Evolutionary conservation across 2,797 vertebrate species (phyloP).

Genomic region (Typhlichthys subterraneus): DNA sequence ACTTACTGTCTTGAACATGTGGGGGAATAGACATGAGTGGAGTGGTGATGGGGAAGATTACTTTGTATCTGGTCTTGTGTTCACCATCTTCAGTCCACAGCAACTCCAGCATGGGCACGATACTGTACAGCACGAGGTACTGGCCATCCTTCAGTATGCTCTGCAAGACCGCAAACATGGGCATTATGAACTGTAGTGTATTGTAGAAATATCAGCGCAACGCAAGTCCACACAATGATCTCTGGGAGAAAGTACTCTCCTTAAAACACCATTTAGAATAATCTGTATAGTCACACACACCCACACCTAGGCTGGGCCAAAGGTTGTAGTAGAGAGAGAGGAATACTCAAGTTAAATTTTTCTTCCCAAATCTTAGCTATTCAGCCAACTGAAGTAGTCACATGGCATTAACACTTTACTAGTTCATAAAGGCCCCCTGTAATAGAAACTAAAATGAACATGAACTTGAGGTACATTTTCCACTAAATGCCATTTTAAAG

Average conservation of each 20-base stretch:
- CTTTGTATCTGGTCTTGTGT: constrained; percentile 71
- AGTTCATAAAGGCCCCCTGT: background rate
- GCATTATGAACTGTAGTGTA: background rate
- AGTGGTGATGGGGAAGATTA: constrained; percentile 61
- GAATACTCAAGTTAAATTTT: too few relatives aligned
- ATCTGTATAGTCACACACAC: too few relatives aligned
- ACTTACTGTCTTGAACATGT: constrained; percentile 62
- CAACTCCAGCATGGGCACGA: constrained; percentile 72
- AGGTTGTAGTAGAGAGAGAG: too few relatives aligned
- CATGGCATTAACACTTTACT: background rate
- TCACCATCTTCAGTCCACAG: constrained; percentile 61
- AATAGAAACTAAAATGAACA: background rate
- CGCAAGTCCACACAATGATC: too few relatives aligned
- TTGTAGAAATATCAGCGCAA: background rate
- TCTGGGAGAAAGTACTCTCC: too few relatives aligned
- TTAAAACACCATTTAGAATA: too few relatives aligned
- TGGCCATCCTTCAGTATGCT: constrained; percentile 49
- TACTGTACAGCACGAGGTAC: constrained; percentile 50
- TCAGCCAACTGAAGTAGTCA: too few relatives aligned
- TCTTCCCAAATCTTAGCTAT: background rate
- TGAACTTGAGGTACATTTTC: too few relatives aligned
- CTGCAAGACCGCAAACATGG: constrained; percentile 38
- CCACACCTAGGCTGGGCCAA: too few relatives aligned
- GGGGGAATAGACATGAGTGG: constrained; percentile 24
- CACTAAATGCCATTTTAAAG: background rate